phyloP scores from a whole-genome alignment of 2,113 vertebrate genomes.

The Malurus elegans region DNA sequence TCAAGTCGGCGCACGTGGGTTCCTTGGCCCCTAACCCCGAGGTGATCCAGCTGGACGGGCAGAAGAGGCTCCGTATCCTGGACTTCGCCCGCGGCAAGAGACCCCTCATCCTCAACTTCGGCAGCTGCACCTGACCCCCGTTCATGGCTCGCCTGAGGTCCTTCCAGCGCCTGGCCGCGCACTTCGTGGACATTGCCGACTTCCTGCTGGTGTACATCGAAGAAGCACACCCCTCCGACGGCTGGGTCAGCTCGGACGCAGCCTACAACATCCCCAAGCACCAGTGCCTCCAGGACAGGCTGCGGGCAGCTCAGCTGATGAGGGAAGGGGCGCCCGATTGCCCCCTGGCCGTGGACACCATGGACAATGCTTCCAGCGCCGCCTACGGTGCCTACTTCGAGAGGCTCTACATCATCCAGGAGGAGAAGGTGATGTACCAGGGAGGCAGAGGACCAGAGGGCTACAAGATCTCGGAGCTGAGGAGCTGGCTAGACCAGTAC shows the following conservation, averaged over 20 bases:
- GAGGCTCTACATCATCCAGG: constrained; percentile 92
- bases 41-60: constrained; percentile 87
- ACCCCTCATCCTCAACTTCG: constrained; percentile 96
- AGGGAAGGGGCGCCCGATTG: constrained; percentile 82
- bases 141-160: constrained; percentile 98
- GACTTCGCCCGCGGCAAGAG: constrained; percentile 87
- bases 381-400: constrained; percentile 99
- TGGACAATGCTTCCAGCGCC: constrained; percentile 95
- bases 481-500: constrained; percentile 91
- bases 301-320: constrained; percentile 88
- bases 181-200: constrained; percentile 93
- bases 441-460: constrained; percentile 94
- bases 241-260: constrained; percentile 97
- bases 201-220: constrained; percentile 97
- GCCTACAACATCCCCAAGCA: constrained; percentile 93
- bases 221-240: constrained; percentile 97
- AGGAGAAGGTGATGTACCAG: constrained; percentile 90
- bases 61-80: constrained; percentile 80
- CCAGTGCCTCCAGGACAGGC: constrained; percentile 92
- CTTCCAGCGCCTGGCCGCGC: constrained; percentile 89
- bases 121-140: constrained; percentile 99
- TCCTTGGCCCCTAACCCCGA: constrained; percentile 90
- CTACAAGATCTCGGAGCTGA: constrained; percentile 93
- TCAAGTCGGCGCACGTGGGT: constrained; percentile 91
- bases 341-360: constrained; percentile 90